Evolutionary conservation across 2,113 vertebrate genomes (phyloP), one percentile per base, ranked within the genome.

Genomic region (Hypomesus transpacificus): DNA sequence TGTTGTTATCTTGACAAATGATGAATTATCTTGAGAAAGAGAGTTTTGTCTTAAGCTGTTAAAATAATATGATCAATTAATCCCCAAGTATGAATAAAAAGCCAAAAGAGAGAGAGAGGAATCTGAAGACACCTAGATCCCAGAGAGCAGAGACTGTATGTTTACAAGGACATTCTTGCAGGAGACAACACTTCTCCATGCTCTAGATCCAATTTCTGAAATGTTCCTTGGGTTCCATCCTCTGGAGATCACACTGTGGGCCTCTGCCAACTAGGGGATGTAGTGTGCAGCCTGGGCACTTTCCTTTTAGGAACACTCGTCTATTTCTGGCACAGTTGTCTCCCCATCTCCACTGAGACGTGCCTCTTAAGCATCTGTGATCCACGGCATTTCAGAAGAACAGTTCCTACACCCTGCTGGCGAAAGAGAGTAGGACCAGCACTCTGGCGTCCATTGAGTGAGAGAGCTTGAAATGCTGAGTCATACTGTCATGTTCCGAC

Each of bases 181-280:
- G 56, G 70, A 79, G 2, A 50, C 20, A 52, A 14, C 61, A 16
- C 24, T 11, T 50, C 14, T 39, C 58, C 53, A 52, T 62, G 22
- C 65, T 77, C 17, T 39, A 63, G 56, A 69, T 80, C 61, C 56
- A 50, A 24, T 76, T 78, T 69, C 66, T 54, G 13, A 51, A 31
- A 50, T 24, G 24, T 53, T 61, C 69, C 52, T 67, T 62, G 28
- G 21, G 65, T 62, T 69, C 68, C n/a, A 56, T 72, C 60, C 50
- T 31, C 46, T 68, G 51, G 51, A 31, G 22, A 39, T 39, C 51
- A 6, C 50, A 26, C 21, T n/a, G 46, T 71, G 24, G 11, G 39
- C n/a, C 31, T 59, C 14, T 28, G 46, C 70, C 76, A 70, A 26
- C 57, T 26, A 24, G 57, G 69, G 57, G 56, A 69, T 53, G 20